Percentiles rank a stretch among this genome's conserved stretches.
Conservation (phyloP, 2,797 vertebrate species). For the Neomorphus geoffroyi region DNA sequence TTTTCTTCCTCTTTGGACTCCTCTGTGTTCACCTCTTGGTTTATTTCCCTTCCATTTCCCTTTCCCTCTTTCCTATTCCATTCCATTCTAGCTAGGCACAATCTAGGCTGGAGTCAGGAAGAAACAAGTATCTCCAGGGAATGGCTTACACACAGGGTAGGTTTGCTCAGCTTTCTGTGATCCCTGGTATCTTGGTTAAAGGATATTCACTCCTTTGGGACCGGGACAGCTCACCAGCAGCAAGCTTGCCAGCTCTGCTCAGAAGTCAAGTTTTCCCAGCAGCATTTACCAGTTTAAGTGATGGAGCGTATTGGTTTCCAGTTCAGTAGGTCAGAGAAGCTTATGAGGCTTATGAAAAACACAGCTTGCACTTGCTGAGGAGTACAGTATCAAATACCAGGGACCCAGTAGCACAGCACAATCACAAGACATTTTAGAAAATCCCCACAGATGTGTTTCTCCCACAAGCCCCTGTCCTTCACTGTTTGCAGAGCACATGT, state of each 20-base stretch:
- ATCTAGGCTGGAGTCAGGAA: not conserved
- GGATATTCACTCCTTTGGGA: not conserved
- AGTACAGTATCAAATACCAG: not conserved
- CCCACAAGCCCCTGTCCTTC: not conserved
- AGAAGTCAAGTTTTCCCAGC: not conserved
- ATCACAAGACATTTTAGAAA: not conserved
- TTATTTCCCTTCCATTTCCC: not conserved
- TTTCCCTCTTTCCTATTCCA: not conserved
- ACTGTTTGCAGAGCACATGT: not conserved
- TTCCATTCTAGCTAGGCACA: not conserved
- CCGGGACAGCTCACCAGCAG: not conserved
- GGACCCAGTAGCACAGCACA: not conserved
- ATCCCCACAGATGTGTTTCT: not conserved
- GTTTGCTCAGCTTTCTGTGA: not conserved
- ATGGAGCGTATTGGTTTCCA: not conserved
- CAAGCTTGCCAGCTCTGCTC: not conserved
- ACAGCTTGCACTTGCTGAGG: not conserved
- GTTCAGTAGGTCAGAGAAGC: not conserved
- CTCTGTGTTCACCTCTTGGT: not conserved
- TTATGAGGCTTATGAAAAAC: not conserved
- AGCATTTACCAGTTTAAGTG: not conserved
- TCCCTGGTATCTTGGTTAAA: not conserved
- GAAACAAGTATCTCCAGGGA: not conserved
- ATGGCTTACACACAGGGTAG: fast-evolving
- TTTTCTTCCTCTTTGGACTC: not conserved